Conservation (phyloP, 1,140 invertebrate species). For the Dolichoris vasculosae region DNA sequence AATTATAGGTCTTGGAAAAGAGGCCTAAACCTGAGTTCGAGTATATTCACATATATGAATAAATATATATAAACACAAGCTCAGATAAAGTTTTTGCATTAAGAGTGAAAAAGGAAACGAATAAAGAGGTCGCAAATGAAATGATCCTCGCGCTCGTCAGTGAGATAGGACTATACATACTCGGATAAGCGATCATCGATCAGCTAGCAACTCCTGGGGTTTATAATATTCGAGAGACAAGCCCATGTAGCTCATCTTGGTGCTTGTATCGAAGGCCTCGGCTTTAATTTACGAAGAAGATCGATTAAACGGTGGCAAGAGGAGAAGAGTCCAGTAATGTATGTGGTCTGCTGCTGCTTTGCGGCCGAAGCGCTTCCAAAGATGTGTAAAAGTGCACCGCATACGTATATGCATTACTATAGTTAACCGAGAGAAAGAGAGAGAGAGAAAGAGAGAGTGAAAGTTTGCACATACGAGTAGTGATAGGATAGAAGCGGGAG, state of each 20-base stretch:
- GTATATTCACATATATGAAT: too few relatives aligned
- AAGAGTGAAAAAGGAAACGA: neutral
- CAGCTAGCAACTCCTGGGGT: slow-evolving; percentile 1
- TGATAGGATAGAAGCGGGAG: neutral
- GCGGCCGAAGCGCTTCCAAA: neutral
- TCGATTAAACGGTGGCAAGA: slow-evolving; percentile 67
- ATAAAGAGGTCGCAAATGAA: neutral
- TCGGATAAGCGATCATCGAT: slow-evolving; percentile 46
- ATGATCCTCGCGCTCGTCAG: neutral
- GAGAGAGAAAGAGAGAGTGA: neutral
- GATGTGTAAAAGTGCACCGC: neutral
- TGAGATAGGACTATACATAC: too few relatives aligned
- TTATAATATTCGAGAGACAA: slow-evolving; percentile 42
- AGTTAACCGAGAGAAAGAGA: neutral
- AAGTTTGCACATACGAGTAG: neutral
- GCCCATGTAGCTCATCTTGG: slow-evolving; percentile 7
- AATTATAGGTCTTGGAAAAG: slow-evolving; percentile 1
- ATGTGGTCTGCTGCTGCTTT: slow-evolving; percentile 55
- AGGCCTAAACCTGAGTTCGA: too few relatives aligned
- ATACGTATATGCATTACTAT: neutral
- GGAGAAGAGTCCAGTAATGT: slow-evolving; percentile 59
- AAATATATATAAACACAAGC: too few relatives aligned
- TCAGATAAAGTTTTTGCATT: neutral
- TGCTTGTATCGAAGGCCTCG: neutral
- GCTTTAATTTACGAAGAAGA: slow-evolving; percentile 60